Percentiles rank a stretch among this genome's conserved stretches.
Evolutionary conservation across 1,140 invertebrate species (phyloP).

Genomic region (Lepidurus couesii): DNA sequence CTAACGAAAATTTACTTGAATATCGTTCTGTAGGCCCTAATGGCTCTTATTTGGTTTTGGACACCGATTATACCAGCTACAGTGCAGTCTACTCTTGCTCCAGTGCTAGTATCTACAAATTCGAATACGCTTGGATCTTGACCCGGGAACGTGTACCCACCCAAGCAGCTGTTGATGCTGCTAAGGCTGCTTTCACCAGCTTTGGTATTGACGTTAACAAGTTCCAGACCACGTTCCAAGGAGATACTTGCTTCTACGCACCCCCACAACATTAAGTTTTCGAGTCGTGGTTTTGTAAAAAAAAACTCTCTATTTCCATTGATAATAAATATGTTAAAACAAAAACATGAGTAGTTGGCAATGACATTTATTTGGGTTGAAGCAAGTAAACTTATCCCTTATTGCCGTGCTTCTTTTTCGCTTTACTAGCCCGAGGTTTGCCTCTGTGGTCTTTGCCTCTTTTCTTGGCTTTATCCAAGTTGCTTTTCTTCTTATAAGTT

Average conservation of each 20-base stretch:
- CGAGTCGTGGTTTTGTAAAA: not conserved
- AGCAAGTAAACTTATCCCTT: not conserved
- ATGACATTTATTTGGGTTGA: not conserved
- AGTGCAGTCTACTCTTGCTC: constrained; percentile 33
- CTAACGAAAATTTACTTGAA: constrained; percentile 3
- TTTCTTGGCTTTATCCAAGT: constrained; percentile 27
- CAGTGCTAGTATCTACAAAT: constrained; percentile 23
- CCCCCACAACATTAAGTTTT: not conserved
- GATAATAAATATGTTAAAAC: not conserved
- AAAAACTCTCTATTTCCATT: not conserved
- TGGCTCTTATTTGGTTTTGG: constrained; percentile 34
- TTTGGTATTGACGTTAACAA: constrained; percentile 32
- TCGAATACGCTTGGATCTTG: constrained; percentile 35
- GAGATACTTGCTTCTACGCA: constrained; percentile 29
- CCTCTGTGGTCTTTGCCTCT: not conserved
- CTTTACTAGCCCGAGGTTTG: not conserved
- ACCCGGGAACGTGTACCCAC: constrained; percentile 26
- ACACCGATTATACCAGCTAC: constrained; percentile 33
- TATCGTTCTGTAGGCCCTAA: constrained; percentile 26
- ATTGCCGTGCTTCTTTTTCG: constrained; percentile 7
- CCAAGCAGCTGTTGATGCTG: constrained; percentile 17
- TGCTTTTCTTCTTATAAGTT: constrained; percentile 26
- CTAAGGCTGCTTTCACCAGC: constrained; percentile 25
- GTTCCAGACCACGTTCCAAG: constrained; percentile 31
- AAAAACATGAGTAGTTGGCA: not conserved